Conservation (phyloP, 2,888 invertebrate genomes). For the Metopia argyrocephala region DNA sequence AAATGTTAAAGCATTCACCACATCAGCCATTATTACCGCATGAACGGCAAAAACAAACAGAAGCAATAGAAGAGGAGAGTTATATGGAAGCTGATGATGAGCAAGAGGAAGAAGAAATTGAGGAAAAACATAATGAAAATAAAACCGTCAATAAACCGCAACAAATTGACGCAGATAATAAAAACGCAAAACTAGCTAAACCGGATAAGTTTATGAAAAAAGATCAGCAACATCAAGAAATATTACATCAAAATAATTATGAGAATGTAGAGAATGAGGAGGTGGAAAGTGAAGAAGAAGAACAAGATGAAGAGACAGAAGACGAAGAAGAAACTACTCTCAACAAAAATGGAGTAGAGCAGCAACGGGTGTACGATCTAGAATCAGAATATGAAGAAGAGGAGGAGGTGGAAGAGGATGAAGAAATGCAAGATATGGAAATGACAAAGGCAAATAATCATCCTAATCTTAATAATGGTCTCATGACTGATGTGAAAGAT, state of each 20-base stretch:
- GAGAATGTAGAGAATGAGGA: not conserved
- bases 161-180: not conserved
- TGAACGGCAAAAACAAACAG: not conserved
- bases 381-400: constrained; percentile 38
- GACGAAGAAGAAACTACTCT: not conserved
- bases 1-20: constrained; percentile 66
- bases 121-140: constrained; percentile 62
- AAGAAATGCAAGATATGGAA: constrained; percentile 5
- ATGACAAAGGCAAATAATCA: constrained; percentile 8
- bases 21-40: constrained; percentile 53
- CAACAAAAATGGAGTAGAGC: not conserved
- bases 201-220: constrained; percentile 68
- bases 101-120: constrained; percentile 33
- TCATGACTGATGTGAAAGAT: constrained; percentile 42
- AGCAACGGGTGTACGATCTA: not conserved
- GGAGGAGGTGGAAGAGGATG: not conserved
- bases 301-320: constrained; percentile 6
- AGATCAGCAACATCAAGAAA: constrained; percentile 54
- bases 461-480: constrained; percentile 13
- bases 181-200: constrained; percentile 64
- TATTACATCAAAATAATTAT: not conserved
- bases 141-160: no score
- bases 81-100: constrained; percentile 43
- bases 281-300: not conserved
- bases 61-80: constrained; percentile 22